Evolutionary conservation across 2,888 invertebrate genomes (phyloP).

Genomic region (Mystacides longicornis): DNA sequence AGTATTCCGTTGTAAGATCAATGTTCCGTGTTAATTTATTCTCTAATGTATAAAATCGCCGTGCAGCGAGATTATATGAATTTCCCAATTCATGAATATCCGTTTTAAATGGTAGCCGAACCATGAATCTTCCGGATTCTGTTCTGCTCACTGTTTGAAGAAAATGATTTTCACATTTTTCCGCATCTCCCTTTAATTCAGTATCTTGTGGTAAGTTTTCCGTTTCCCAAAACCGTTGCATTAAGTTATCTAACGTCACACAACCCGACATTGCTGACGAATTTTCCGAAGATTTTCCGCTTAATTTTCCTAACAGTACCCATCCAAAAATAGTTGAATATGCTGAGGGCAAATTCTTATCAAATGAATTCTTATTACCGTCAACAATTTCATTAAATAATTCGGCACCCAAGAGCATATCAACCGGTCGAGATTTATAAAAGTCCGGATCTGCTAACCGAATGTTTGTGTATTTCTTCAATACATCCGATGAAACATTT

Average conservation of each 20-base stretch:
- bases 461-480: background rate
- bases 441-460: background rate
- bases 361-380: background rate
- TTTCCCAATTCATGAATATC: background rate
- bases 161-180: background rate
- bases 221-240: background rate
- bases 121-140: background rate
- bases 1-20: background rate
- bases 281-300: background rate
- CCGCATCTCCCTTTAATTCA: background rate
- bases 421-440: background rate
- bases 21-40: background rate
- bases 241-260: background rate
- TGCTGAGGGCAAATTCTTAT: background rate
- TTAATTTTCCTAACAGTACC: background rate
- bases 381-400: background rate
- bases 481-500: background rate
- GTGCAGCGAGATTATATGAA: background rate
- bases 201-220: background rate
- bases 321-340: constrained; percentile 1
- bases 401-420: background rate
- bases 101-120: background rate
- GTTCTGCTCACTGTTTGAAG: background rate
- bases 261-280: background rate
- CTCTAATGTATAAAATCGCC: background rate